These are phyloP conservation scores for Drymonia ruficornis DNA, from an alignment of 2,888 invertebrate genomes.

Conservation along the genomic window DNA sequence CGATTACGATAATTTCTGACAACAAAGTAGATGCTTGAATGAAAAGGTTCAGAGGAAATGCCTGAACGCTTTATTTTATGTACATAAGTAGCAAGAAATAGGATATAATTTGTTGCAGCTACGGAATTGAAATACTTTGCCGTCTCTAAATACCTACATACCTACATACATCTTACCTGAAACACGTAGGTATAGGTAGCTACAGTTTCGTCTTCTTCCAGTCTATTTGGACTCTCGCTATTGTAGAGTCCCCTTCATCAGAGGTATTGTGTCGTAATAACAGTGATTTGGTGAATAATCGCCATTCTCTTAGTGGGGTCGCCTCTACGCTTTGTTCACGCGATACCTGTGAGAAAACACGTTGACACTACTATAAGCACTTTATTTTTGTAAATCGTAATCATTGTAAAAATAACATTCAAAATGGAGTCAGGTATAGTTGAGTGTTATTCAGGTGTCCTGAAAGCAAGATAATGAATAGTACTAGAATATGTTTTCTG, in stretches of 20 bases:
- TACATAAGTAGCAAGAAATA: no score
- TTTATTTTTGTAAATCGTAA: conserved; percentile 1
- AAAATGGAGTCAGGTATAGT: not conserved
- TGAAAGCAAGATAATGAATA: no score
- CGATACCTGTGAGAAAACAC: conserved; percentile 81
- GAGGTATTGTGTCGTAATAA: conserved; percentile 71
- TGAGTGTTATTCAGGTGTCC: not conserved
- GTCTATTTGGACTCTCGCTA: conserved; percentile 22
- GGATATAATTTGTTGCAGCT: no score
- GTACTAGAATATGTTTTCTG: no score
- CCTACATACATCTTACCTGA: no score
- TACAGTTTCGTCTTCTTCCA: not conserved
- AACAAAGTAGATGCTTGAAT: no score
- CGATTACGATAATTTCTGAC: no score
- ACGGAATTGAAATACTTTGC: no score
- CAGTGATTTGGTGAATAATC: conserved; percentile 74
- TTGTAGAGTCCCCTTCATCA: conserved; percentile 58
- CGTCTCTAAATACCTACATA: no score
- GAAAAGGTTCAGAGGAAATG: no score
- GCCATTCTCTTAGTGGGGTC: conserved; percentile 69
- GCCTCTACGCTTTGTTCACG: conserved; percentile 56
- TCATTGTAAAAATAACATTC: not conserved
- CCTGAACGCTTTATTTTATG: no score
- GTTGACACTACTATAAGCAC: conserved; percentile 50
- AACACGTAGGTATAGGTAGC: no score